Evolutionary conservation across 2,113 vertebrate species (phyloP).

Genomic region (Zonotrichia leucophrys): DNA sequence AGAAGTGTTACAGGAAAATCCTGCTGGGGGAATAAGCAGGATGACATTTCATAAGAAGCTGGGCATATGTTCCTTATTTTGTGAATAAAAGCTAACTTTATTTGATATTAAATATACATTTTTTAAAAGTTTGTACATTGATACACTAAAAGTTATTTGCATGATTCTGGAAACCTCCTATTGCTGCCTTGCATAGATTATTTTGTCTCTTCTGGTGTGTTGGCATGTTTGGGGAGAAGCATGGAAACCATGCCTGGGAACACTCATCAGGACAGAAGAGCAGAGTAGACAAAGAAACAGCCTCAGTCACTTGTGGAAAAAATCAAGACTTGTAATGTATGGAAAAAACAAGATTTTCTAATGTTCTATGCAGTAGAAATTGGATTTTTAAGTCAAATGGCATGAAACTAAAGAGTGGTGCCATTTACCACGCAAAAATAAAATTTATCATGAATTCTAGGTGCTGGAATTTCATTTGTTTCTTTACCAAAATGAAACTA

Average conservation of each 20-base stretch:
- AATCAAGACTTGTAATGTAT: not conserved
- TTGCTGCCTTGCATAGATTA: not conserved
- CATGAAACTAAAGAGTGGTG: not conserved
- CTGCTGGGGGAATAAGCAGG: not conserved
- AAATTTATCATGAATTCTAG: not conserved
- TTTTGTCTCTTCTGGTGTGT: not conserved
- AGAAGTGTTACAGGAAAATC: not conserved
- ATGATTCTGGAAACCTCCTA: fast-evolving
- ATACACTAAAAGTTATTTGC: not conserved
- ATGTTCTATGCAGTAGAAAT: not conserved
- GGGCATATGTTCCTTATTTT: not conserved
- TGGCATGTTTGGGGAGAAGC: not conserved
- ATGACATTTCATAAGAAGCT: not conserved
- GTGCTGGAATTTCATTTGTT: not conserved
- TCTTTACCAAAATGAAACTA: not conserved
- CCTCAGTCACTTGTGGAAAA: not conserved
- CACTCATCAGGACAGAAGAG: not conserved
- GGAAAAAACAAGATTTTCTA: not conserved
- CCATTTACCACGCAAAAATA: not conserved
- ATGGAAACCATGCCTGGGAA: not conserved
- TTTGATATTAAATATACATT: not conserved
- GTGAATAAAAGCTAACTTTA: not conserved
- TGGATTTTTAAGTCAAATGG: not conserved
- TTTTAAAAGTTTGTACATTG: not conserved
- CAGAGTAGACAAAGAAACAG: not conserved